phyloP scores from a whole-genome alignment of 2,888 invertebrate species.

The Eustalomyia histrio region DNA sequence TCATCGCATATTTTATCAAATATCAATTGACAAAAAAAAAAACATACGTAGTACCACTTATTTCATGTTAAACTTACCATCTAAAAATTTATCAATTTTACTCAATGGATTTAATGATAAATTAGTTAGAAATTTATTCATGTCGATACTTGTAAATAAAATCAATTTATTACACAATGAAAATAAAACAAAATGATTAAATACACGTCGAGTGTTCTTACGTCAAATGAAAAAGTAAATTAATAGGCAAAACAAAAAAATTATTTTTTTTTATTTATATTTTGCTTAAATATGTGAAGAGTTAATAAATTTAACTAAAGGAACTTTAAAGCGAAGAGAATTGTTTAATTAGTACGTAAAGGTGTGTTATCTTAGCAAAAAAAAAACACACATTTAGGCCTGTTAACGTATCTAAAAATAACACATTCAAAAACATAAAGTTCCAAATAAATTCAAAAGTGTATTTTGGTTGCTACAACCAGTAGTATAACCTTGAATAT shows the following conservation, averaged over 20 bases:
- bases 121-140: constrained; percentile 59
- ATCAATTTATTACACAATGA: constrained; percentile 31
- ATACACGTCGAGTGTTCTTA: neutral
- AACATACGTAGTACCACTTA: constrained; percentile 12
- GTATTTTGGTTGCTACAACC: too few species aligned
- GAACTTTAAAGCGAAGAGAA: neutral
- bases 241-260: neutral
- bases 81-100: constrained; percentile 64
- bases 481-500: too few species aligned
- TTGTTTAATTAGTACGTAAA: neutral
- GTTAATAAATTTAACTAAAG: too few species aligned
- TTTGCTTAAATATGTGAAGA: too few species aligned
- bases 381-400: too few species aligned
- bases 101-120: constrained; percentile 57
- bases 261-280: too few species aligned
- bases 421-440: too few species aligned
- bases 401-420: too few species aligned
- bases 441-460: too few species aligned
- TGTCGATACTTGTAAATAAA: constrained; percentile 49
- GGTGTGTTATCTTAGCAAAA: too few species aligned
- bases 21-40: constrained; percentile 8
- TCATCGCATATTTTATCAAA: neutral
- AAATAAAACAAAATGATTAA: constrained; percentile 28
- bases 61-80: constrained; percentile 47
- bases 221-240: neutral